phyloP scores from a whole-genome alignment of 1,140 invertebrate genomes.

The Macrocentrus cingulum region DNA sequence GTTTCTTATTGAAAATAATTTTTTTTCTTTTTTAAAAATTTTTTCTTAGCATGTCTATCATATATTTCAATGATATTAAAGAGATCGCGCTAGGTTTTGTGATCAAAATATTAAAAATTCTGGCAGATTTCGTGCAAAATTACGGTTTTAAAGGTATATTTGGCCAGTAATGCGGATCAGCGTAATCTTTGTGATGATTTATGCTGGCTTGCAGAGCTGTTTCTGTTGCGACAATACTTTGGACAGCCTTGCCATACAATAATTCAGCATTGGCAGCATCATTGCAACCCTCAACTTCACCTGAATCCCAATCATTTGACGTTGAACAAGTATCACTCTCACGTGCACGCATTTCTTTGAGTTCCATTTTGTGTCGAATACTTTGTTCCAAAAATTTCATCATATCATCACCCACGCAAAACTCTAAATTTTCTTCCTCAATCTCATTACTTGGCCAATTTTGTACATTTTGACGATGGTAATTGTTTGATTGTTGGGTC shows the following conservation, averaged over 20 bases:
- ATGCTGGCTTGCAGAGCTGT: constrained; percentile 69
- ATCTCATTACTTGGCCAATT: constrained; percentile 22
- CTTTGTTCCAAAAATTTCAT: constrained; percentile 67
- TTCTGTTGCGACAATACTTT: constrained; percentile 75
- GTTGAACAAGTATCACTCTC: constrained; percentile 35
- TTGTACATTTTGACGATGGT: constrained; percentile 6
- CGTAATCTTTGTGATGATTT: constrained; percentile 65
- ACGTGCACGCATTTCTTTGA: constrained; percentile 49
- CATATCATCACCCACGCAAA: constrained; percentile 68
- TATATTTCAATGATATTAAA: too few relatives aligned
- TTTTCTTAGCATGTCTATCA: too few relatives aligned
- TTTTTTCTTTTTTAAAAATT: too few relatives aligned
- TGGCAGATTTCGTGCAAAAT: too few relatives aligned
- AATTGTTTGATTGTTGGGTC: constrained; percentile 1
- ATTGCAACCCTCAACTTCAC: constrained; percentile 36
- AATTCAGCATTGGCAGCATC: constrained; percentile 53
- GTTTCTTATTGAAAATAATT: too few relatives aligned
- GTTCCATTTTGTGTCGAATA: constrained; percentile 60
- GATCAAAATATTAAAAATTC: neutral
- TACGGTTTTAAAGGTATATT: constrained; percentile 68
- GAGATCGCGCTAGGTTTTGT: too few relatives aligned
- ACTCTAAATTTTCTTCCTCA: constrained; percentile 49
- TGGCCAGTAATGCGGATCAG: constrained; percentile 71
- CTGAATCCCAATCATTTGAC: constrained; percentile 11
- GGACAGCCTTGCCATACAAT: constrained; percentile 65